A percentile compares a stretch with the other conserved stretches of the same genome.
These are phyloP conservation scores for Limosa lapponica DNA, from an alignment of 2,797 vertebrate genomes.

Conservation along the genomic window DNA sequence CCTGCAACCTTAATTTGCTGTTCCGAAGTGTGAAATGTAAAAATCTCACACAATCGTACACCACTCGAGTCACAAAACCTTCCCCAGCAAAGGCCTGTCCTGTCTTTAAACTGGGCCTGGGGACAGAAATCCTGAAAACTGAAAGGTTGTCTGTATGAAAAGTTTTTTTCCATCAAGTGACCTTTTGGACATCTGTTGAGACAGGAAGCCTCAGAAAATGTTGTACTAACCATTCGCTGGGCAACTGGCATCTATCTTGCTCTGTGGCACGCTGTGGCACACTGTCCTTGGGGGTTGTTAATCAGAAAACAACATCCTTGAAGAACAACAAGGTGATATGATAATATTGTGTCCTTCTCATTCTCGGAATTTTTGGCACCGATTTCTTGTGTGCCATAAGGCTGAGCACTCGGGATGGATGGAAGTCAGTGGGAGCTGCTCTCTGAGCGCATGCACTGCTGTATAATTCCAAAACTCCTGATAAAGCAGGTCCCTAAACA, in stretches of 20 bases:
- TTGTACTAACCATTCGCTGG: not conserved
- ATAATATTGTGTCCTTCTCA: not conserved
- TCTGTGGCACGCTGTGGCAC: rapidly evolving
- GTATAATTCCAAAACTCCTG: not conserved
- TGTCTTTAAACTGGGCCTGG: not conserved
- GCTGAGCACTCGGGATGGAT: not conserved
- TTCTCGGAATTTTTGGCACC: not conserved
- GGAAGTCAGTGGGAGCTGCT: not conserved
- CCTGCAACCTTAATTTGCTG: not conserved
- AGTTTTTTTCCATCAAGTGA: not conserved
- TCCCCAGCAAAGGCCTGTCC: not conserved
- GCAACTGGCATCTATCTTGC: not conserved
- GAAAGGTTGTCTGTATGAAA: not conserved
- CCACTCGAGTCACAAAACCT: not conserved
- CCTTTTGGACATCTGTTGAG: not conserved
- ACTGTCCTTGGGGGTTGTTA: not conserved
- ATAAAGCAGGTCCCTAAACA: not conserved
- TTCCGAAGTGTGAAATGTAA: not conserved
- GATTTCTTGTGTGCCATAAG: not conserved
- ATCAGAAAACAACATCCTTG: not conserved
- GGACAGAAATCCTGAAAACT: not conserved
- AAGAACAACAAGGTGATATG: not conserved
- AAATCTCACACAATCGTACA: rapidly evolving
- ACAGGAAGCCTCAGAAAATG: not conserved
- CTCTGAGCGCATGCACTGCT: not conserved